Conservation (phyloP, 2,888 invertebrate species). For the Adineta ricciae region DNA sequence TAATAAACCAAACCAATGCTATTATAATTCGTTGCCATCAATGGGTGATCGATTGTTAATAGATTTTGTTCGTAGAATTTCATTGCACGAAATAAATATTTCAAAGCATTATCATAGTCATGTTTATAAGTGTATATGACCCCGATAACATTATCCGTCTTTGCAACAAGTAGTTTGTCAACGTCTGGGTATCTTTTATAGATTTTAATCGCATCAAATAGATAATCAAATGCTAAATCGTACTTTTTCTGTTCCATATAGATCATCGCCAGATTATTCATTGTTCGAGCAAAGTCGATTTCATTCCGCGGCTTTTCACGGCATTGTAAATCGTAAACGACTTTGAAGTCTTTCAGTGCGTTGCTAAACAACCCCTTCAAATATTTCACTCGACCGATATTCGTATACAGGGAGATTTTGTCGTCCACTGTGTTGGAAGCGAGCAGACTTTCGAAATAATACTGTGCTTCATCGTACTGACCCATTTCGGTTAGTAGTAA, state of each 20-base stretch:
- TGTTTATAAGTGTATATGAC: not conserved
- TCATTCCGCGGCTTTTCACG: not conserved
- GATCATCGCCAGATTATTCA: not conserved
- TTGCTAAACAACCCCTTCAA: not conserved
- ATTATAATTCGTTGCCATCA: not conserved
- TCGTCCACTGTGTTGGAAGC: not conserved
- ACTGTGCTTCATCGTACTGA: not conserved
- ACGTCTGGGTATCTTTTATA: not conserved
- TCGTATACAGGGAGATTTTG: not conserved
- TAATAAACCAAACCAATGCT: not conserved
- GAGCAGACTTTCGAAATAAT: not conserved
- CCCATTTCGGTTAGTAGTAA: not conserved
- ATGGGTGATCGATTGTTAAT: not conserved
- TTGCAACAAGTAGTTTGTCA: not conserved
- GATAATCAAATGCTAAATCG: not conserved
- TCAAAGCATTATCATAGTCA: not conserved
- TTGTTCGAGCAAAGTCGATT: not conserved
- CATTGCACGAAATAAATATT: not conserved
- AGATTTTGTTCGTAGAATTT: not conserved
- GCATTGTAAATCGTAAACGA: not conserved
- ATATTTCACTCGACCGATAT: not conserved
- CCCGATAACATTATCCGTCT: not conserved
- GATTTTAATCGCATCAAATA: not conserved
- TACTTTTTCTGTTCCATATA: not conserved
- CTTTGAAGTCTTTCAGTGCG: not conserved